Base-by-base conservation (phyloP, 2,888 invertebrate species). In the Rotaria sp. region DNA sequence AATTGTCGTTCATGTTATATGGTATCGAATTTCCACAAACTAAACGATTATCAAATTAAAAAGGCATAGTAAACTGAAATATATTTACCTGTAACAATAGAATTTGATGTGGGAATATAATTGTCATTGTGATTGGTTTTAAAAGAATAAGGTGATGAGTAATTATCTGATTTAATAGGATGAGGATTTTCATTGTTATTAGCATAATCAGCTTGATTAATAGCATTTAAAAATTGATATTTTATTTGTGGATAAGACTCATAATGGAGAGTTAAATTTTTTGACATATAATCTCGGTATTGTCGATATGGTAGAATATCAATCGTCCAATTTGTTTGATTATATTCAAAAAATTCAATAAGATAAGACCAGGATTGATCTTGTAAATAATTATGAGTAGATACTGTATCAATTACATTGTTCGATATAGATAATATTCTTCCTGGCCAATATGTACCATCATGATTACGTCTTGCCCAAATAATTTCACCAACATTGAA, bases 201-300 rank as follows among this genome's bases (percentile, higher is more conserved):
- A 67, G 67, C 35, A 15, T 18, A 7, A 38, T 67, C 67, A 35
- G 67, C 35, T 35, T 67, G 35, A 15, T 67, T 35, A 3, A 67
- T 67, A 30, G 67, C 67, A 67, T 67, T 67, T 67, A 67, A 35
- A 21, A 67, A 35, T 35, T 35, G 67, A 67, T 67, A 67, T 67
- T 67, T 67, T 35, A 67, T 35, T 35, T 67, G 35, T 67, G 67
- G 35, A 67, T 30, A 35, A 35, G 67, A 10, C 15, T 67, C 67
- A 35, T 35, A 67, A 26, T 67, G 35, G 4, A 21, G 5, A 18
- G 35, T 15, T 67, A 67, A 67, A 38, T 67, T 15, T 35, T 67
- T 67, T 38, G 67, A 67, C 67, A 67, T 67, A 67, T 67, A 67
- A 21, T 67, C 67, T 35, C 67, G 67, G 38, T 67, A 67, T 67